These are phyloP conservation scores for Chrysogorgia sp. DNA, from an alignment of 92 coral and sea anemone species.

Conservation along the genomic window DNA sequence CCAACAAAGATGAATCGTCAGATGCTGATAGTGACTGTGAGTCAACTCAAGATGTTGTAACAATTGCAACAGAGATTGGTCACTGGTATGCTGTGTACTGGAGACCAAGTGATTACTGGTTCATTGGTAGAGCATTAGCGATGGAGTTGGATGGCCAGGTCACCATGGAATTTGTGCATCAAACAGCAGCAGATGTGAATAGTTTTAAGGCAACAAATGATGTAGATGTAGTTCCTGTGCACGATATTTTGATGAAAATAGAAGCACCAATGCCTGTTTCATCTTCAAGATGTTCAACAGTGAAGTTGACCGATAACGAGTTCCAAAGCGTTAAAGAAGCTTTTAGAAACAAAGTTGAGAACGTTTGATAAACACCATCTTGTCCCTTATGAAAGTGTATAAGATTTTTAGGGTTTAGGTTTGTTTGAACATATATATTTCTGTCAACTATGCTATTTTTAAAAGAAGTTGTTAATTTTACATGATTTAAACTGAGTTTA, in stretches of 20 bases:
- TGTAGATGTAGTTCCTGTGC: no score
- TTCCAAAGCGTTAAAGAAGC: no score
- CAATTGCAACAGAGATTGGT: constrained; percentile 43
- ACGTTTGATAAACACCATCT: constrained; percentile 22
- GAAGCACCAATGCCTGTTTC: constrained; percentile 45
- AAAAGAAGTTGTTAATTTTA: constrained; percentile 34
- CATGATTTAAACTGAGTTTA: constrained; percentile 30
- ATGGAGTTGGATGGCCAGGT: constrained; percentile 50
- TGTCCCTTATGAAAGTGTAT: constrained; percentile 14
- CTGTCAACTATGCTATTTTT: constrained; percentile 4
- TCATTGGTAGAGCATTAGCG: constrained; percentile 45
- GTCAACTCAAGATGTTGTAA: no score
- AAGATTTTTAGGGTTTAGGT: no score
- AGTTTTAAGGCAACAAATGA: constrained; percentile 46
- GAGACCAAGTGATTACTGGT: constrained; percentile 52
- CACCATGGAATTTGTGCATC: constrained; percentile 50
- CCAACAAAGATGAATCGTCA: no score
- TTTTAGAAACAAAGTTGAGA: no score
- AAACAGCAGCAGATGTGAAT: no score
- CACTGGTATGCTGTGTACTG: constrained; percentile 56
- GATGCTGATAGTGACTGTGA: no score
- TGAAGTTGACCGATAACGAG: no score
- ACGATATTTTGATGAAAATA: no score
- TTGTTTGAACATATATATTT: no score
- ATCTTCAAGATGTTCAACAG: constrained; percentile 50